Evolutionary conservation across 2,888 invertebrate genomes (phyloP).

Genomic region (Sarcophaga subvicina): DNA sequence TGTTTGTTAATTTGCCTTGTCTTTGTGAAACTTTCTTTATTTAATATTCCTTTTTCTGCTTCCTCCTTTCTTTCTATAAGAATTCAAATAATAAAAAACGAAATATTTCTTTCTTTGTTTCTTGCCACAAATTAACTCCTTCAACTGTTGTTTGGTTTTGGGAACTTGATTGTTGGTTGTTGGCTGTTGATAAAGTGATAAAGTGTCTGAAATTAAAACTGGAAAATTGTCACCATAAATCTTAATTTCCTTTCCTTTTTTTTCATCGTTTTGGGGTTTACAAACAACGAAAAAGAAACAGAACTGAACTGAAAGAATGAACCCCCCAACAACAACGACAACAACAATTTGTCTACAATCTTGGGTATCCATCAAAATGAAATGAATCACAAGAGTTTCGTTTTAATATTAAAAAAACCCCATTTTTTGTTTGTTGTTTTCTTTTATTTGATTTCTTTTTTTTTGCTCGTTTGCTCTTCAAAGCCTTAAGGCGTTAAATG

Average conservation of each 20-base stretch:
- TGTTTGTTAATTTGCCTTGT: too few relatives aligned
- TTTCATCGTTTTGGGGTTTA: neutral
- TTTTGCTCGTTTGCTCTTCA: neutral
- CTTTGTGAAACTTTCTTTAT: neutral
- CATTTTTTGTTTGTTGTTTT: neutral
- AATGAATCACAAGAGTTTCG: conserved; percentile 36
- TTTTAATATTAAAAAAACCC: neutral
- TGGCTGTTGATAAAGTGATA: conserved; percentile 21
- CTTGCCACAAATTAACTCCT: conserved; percentile 42
- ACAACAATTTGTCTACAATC: conserved; percentile 43
- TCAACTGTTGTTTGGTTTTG: conserved; percentile 2
- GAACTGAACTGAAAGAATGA: neutral
- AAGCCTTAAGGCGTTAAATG: conserved; percentile 59
- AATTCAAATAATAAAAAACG: too few relatives aligned
- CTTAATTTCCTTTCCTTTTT: conserved; percentile 54
- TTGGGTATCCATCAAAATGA: conserved; percentile 35
- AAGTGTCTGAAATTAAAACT: conserved; percentile 56
- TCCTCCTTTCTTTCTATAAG: too few relatives aligned
- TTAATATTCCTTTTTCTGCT: neutral
- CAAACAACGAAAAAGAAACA: neutral
- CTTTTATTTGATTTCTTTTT: conserved; percentile 7
- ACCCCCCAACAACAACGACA: neutral
- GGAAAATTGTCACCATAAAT: conserved; percentile 62
- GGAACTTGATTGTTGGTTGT: neutral
- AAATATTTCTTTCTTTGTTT: neutral